Base-by-base conservation (phyloP, 2,888 invertebrate species). In the Erebia epiphron region DNA sequence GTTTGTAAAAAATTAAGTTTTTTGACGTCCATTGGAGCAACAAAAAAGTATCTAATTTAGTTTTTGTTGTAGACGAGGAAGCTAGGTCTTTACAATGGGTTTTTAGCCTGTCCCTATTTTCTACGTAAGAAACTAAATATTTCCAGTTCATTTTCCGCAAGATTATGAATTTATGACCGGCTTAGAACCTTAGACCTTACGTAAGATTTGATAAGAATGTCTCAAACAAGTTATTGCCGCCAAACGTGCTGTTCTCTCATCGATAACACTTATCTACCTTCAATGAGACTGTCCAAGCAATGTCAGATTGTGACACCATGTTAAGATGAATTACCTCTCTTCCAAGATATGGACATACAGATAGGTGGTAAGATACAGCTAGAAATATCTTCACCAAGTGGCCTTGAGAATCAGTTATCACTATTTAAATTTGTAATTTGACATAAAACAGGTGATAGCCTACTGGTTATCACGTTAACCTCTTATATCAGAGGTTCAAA, bases 271-370 rank as follows among this genome's bases (percentile, higher is more conserved):
- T 70, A 74, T 74, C 65, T 72, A 65, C 66, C 64, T 68, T 65
- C 69, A 68, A 58, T 68, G 61, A 71, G 72, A 72, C 63, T 68
- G 65, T 65, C 50, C 26, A 62, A 57, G 69, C 69, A 72, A 73
- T 70, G 73, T 73, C 75, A 72, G 75, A 76, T 76, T 73, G 69
- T n/a, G 66, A 18, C 26, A 60, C 68, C 65, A 72, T 64, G 62
- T 69, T 69, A 69, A 69, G 75, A 76, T 73, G 73, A 67, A 75
- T 73, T 73, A 69, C 43, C 21, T 66, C 35, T n/a, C 49, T 50
- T 54, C 11, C 14, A 21, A 56, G 66, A 66, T 66, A 56, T 26
- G 21, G 11, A 16, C 0, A 52, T 52, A 16, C 8, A 60, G 60
- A 61, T 61, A 43, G 62, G 13, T 18, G 5, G 46, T 10, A 14